Percentiles rank a stretch among this genome's conserved stretches.
Evolutionary conservation across 1,140 invertebrate species (phyloP).

Genomic region (Helicoverpa armigera): DNA sequence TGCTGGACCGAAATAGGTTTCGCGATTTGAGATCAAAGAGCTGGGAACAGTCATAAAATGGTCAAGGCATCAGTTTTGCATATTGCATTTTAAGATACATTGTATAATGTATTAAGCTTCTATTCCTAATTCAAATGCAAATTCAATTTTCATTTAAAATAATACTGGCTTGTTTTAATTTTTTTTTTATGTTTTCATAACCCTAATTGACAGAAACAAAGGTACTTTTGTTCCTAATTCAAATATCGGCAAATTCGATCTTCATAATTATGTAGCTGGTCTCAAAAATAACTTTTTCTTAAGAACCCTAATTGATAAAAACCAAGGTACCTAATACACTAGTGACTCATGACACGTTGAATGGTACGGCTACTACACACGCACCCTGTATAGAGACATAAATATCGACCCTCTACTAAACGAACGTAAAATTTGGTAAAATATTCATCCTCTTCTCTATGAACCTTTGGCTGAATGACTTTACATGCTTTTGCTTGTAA

Average conservation of each 20-base stretch:
- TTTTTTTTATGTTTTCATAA: not conserved
- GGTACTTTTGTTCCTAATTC: too few species aligned
- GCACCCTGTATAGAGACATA: slow-evolving; percentile 79
- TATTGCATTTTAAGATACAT: not conserved
- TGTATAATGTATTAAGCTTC: not conserved
- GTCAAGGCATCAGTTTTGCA: slow-evolving; percentile 6
- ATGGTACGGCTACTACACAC: slow-evolving; percentile 67
- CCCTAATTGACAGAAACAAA: not conserved
- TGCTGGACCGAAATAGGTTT: slow-evolving; percentile 34
- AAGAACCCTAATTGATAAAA: slow-evolving; percentile 58
- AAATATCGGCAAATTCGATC: too few species aligned
- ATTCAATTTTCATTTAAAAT: too few species aligned
- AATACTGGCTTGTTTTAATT: not conserved
- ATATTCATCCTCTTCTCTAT: slow-evolving; percentile 50
- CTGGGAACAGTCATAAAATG: not conserved
- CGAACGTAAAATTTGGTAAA: slow-evolving; percentile 54
- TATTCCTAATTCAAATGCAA: too few species aligned
- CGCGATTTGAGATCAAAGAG: slow-evolving; percentile 30
- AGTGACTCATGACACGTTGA: slow-evolving; percentile 60
- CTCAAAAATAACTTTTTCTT: not conserved
- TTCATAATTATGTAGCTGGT: too few species aligned
- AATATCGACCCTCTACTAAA: slow-evolving; percentile 57
- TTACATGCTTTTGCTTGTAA: slow-evolving; percentile 10
- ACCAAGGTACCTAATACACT: slow-evolving; percentile 48
- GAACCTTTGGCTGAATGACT: slow-evolving; percentile 13